These are phyloP conservation scores for Acanthococcus lagerstroemiae DNA, from an alignment of 2,888 invertebrate species.

Conservation along the genomic window DNA sequence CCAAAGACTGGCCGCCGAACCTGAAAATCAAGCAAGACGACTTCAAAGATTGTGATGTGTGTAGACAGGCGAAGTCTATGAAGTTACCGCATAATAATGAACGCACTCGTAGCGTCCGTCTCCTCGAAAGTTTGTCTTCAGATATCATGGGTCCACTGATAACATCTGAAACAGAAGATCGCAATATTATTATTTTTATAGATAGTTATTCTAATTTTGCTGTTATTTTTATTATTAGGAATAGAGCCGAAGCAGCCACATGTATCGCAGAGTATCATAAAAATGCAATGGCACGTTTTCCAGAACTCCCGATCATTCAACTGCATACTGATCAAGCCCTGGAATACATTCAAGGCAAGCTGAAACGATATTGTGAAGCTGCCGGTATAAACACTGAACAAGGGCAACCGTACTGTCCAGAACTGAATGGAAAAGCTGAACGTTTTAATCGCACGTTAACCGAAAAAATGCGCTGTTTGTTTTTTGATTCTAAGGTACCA, in stretches of 20 bases:
- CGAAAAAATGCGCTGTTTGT: not conserved
- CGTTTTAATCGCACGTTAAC: not conserved
- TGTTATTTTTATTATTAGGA: not conserved
- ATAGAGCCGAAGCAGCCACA: not conserved
- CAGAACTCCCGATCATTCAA: not conserved
- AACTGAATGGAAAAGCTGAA: not conserved
- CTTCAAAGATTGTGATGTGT: not conserved
- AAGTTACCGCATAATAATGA: not conserved
- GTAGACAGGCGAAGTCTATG: not conserved
- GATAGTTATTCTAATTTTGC: not conserved
- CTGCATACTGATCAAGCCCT: not conserved
- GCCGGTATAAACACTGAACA: not conserved
- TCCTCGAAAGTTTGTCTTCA: not conserved
- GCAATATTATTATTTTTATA: not conserved
- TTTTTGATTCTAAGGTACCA: not conserved
- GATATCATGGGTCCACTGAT: not conserved
- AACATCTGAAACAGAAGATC: not conserved
- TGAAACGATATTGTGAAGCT: not conserved
- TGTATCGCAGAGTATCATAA: not conserved
- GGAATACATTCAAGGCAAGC: not conserved
- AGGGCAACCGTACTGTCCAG: not conserved
- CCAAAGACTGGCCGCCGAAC: not conserved
- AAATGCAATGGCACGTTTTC: not conserved
- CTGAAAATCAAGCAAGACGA: not conserved
- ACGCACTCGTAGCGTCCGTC: not conserved